Conservation (phyloP, 2,888 invertebrate genomes). For the Mesodorylaimus sp. region DNA sequence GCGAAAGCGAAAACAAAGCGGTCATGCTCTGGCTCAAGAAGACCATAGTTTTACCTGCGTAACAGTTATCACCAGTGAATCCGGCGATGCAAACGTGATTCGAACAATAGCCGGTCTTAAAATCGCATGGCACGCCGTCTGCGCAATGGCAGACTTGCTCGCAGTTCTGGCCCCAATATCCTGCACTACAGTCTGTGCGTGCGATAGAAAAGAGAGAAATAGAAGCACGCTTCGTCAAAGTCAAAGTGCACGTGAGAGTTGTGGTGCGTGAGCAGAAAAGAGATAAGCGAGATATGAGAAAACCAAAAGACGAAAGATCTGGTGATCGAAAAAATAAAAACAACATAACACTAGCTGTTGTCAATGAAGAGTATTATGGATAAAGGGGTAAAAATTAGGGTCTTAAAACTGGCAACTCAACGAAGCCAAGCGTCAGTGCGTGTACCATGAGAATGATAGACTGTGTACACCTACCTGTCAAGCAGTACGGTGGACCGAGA, state of each 20-base stretch:
- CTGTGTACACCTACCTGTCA: constrained; percentile 14
- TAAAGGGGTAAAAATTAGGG: too few species aligned
- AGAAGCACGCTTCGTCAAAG: background rate
- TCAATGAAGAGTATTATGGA: background rate
- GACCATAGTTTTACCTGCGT: constrained; percentile 19
- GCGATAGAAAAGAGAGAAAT: background rate
- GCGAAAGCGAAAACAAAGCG: too few species aligned
- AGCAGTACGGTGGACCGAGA: constrained; percentile 20
- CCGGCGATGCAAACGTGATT: constrained; percentile 19
- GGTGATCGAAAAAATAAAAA: constrained; percentile 1
- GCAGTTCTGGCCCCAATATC: constrained; percentile 23
- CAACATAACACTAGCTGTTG: background rate
- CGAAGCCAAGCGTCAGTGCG: background rate
- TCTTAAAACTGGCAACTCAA: too few species aligned
- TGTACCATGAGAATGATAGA: background rate
- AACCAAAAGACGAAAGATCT: too few species aligned
- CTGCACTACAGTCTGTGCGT: constrained; percentile 20
- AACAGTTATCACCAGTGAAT: constrained; percentile 20
- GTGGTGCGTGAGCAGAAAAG: too few species aligned
- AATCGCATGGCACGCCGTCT: constrained; percentile 22
- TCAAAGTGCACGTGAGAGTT: too few species aligned
- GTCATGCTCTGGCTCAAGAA: too few species aligned
- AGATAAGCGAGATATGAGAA: too few species aligned
- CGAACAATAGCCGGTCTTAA: constrained; percentile 20
- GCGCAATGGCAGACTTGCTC: constrained; percentile 20